Evolutionary conservation across 2,797 vertebrate genomes (phyloP).

Genomic region (Alfaro cultratus): DNA sequence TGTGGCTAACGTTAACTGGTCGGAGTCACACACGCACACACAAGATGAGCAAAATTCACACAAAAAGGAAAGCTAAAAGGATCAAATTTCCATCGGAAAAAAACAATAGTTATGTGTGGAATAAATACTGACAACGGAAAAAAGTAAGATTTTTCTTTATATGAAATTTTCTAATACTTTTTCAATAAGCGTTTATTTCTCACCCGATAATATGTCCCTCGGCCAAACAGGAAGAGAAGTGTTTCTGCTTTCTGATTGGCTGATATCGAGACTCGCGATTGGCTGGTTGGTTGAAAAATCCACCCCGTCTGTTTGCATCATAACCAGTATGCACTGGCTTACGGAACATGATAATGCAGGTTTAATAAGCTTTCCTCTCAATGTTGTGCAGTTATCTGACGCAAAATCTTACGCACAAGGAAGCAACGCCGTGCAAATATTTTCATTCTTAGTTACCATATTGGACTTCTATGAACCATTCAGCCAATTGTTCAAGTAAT

Average conservation of each 20-base stretch:
- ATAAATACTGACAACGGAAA: neutral
- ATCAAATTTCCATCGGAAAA: neutral
- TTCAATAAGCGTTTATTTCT: constrained; percentile 46
- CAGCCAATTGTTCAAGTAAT: neutral
- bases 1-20: constrained; percentile 54
- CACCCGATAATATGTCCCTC: constrained; percentile 44
- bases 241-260: constrained; percentile 58
- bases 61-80: constrained; percentile 10
- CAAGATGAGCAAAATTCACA: constrained; percentile 31
- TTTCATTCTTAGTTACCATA: neutral
- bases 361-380: neutral
- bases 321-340: neutral
- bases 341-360: neutral
- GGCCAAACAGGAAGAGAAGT: constrained; percentile 70
- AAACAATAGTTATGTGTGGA: neutral
- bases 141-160: neutral
- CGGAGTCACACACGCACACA: constrained; percentile 8
- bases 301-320: neutral
- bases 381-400: neutral
- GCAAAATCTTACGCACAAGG: too few species aligned
- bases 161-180: constrained; percentile 8
- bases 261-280: constrained; percentile 41
- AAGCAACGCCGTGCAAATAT: neutral
- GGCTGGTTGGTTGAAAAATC: constrained; percentile 20
- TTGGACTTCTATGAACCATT: neutral